These are phyloP conservation scores for Athetis lepigone DNA, from an alignment of 2,888 invertebrate species.

Conservation along the genomic window DNA sequence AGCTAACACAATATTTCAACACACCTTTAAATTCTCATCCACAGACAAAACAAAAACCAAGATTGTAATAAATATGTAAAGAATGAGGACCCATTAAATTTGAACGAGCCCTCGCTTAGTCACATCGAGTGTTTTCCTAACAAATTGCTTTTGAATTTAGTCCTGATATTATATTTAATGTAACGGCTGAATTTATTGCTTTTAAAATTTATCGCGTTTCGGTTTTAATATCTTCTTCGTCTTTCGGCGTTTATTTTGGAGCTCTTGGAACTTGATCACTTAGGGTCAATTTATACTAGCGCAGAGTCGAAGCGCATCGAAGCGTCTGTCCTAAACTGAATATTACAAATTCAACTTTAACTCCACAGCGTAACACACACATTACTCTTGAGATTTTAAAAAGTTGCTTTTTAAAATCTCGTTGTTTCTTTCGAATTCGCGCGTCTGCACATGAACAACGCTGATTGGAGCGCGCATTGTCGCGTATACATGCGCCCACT, in stretches of 20 bases:
- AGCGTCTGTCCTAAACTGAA: no score
- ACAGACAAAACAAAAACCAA: constrained; percentile 38
- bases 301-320: no score
- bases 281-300: no score
- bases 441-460: no score
- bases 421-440: no score
- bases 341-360: no score
- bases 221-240: constrained; percentile 32
- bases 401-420: no score
- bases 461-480: no score
- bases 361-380: no score
- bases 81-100: constrained; percentile 52
- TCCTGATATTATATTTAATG: constrained; percentile 52
- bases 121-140: constrained; percentile 56
- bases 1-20: background rate
- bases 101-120: constrained; percentile 49
- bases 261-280: background rate
- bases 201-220: constrained; percentile 32
- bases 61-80: constrained; percentile 55
- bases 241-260: constrained; percentile 17
- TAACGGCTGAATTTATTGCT: constrained; percentile 47
- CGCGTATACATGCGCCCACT: no score
- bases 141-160: constrained; percentile 58
- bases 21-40: background rate
- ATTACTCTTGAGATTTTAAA: no score